A percentile compares a stretch with the other conserved stretches of the same genome.
phyloP scores from a whole-genome alignment of 1,140 invertebrate species.

The Drosophila carrolli region DNA sequence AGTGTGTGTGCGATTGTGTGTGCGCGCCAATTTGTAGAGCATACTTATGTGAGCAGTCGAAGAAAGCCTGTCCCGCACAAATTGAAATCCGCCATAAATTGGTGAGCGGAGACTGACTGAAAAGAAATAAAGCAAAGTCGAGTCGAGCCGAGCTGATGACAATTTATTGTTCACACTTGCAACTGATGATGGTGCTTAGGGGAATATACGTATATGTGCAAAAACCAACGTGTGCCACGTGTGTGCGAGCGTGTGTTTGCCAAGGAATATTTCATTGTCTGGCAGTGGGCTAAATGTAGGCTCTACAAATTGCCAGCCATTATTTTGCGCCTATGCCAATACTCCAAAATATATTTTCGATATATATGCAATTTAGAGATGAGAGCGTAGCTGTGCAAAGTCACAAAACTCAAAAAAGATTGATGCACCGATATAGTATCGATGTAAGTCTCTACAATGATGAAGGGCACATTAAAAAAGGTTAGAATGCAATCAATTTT shows the following conservation, averaged over 20 bases:
- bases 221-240: slow-evolving; percentile 25
- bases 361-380: slow-evolving; percentile 25
- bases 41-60: slow-evolving; percentile 53
- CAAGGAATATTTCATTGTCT: slow-evolving; percentile 76
- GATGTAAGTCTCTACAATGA: too few relatives aligned
- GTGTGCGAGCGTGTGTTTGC: slow-evolving; percentile 58
- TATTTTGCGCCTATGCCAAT: slow-evolving; percentile 75
- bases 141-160: slow-evolving; percentile 70
- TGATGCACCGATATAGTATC: too few relatives aligned
- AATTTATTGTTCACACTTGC: slow-evolving; percentile 83
- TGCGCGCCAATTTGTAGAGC: slow-evolving; percentile 46
- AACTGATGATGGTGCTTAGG: slow-evolving; percentile 81
- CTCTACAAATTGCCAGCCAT: slow-evolving; percentile 78
- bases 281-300: slow-evolving; percentile 43
- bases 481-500: too few relatives aligned
- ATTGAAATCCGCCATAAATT: slow-evolving; percentile 73
- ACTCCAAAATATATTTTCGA: slow-evolving; percentile 49
- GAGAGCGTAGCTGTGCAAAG: neutral
- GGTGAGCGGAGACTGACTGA: slow-evolving; percentile 60
- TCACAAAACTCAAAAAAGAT: neutral
- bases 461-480: too few relatives aligned
- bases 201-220: slow-evolving; percentile 26
- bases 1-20: slow-evolving; percentile 4
- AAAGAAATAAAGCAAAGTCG: slow-evolving; percentile 60
- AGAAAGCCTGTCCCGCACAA: slow-evolving; percentile 32